These are phyloP conservation scores for Cyprinodon brontotheroides DNA, from an alignment of 2,113 vertebrate genomes.

Conservation along the genomic window DNA sequence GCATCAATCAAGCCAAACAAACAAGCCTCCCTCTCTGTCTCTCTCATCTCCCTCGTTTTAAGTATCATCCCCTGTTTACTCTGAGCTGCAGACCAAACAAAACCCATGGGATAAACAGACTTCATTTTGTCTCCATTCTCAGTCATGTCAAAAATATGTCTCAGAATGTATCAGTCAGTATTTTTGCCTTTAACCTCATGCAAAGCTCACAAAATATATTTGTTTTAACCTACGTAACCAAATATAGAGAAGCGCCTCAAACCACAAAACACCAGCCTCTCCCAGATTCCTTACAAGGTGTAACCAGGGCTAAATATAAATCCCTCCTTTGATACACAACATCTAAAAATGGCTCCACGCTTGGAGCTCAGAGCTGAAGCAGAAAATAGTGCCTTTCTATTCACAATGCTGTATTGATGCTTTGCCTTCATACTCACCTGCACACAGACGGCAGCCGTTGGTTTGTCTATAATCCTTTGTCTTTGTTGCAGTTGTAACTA, in stretches of 20 bases:
- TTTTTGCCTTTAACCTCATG: slow-evolving; percentile 47
- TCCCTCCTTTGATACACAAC: slow-evolving; percentile 60
- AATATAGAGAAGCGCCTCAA: slow-evolving; percentile 63
- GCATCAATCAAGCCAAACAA: slow-evolving; percentile 19
- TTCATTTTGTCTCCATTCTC: slow-evolving; percentile 38
- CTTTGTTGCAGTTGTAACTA: slow-evolving; percentile 18
- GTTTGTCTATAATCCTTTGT: not conserved
- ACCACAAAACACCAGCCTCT: slow-evolving; percentile 65
- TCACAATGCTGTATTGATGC: not conserved
- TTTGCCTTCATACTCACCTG: slow-evolving; percentile 61
- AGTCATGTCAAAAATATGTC: slow-evolving; percentile 32
- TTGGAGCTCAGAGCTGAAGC: slow-evolving; percentile 23
- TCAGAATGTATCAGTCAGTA: slow-evolving; percentile 39
- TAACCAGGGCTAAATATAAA: slow-evolving; percentile 71
- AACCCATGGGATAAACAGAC: slow-evolving; percentile 57
- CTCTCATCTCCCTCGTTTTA: slow-evolving; percentile 12
- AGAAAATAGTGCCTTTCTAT: slow-evolving; percentile 20
- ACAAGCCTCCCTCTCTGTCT: not conserved
- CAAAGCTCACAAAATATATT: slow-evolving; percentile 54
- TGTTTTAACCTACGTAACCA: slow-evolving; percentile 43
- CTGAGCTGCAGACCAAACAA: slow-evolving; percentile 46
- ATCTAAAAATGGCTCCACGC: slow-evolving; percentile 47
- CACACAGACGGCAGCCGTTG: slow-evolving; percentile 19
- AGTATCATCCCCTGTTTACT: slow-evolving; percentile 33
- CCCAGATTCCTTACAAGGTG: slow-evolving; percentile 68